Percentiles rank a stretch among this genome's conserved stretches.
phyloP scores from a whole-genome alignment of 2,797 vertebrate species.

The Crenichthys baileyi region DNA sequence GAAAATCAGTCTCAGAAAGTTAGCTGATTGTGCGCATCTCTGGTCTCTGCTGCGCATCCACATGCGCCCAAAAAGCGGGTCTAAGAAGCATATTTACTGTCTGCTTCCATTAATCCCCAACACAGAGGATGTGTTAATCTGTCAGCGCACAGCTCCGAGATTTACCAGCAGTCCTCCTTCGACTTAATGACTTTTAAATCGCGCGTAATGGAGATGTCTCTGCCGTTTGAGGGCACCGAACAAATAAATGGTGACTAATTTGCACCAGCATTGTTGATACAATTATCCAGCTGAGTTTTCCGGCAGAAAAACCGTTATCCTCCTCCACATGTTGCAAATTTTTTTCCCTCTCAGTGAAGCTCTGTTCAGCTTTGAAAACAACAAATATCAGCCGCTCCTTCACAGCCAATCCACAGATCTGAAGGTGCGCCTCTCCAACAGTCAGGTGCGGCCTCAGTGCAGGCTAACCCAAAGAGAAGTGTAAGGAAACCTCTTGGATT shows the following conservation, averaged over 20 bases:
- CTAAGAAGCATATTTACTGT: slow-evolving; percentile 31
- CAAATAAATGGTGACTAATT: slow-evolving; percentile 81
- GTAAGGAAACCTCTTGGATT: background rate
- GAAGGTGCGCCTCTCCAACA: slow-evolving; percentile 39
- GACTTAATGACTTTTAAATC: slow-evolving; percentile 74
- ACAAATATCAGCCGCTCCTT: background rate
- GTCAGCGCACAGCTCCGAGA: slow-evolving; percentile 23
- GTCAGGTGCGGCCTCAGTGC: slow-evolving; percentile 30
- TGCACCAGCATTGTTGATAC: slow-evolving; percentile 78
- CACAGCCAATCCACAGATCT: slow-evolving; percentile 32
- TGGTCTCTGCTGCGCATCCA: background rate
- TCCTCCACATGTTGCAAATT: slow-evolving; percentile 70
- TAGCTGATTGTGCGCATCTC: background rate
- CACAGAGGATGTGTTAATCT: slow-evolving; percentile 36
- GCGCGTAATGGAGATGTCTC: slow-evolving; percentile 74
- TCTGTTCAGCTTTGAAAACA: slow-evolving; percentile 18
- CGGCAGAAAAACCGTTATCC: slow-evolving; percentile 75
- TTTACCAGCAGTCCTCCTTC: slow-evolving; percentile 38
- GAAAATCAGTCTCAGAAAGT: background rate
- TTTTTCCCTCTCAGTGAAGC: slow-evolving; percentile 20
- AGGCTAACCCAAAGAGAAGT: background rate
- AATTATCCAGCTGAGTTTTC: slow-evolving; percentile 76
- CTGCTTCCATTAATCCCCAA: slow-evolving; percentile 34
- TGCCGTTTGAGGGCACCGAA: slow-evolving; percentile 68
- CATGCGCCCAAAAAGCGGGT: slow-evolving; percentile 12